Base-by-base conservation (phyloP, 37 sponge, comb jelly and placozoan genomes). In the Oopsacas minuta region DNA sequence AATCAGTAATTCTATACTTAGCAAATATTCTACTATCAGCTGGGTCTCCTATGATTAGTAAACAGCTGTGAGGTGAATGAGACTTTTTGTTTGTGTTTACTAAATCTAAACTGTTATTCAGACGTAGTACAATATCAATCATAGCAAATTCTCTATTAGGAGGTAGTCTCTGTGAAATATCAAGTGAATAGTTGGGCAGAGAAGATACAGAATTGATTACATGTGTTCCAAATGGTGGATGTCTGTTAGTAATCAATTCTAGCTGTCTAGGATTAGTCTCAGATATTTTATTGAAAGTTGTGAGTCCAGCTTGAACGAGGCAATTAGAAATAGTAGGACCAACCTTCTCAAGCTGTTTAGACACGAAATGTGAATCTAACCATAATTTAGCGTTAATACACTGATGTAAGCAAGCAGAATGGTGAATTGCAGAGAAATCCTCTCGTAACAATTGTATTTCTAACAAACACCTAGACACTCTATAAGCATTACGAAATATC, bases 261-360 rank as follows among this genome's bases (percentile, higher is more conserved):
- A 98, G 88, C 84, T 98, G 94, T 52, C 99, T 85, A n/a, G 99
- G 96, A 49, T 91, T 91, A 30, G 92, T 87, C 0, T 82, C 81
- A 0, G 39, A 37, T 0, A 98, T 52, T 53, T 92, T 92, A 15
- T 86, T 37, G 36, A 98, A 92, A 22, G 87, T 84, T 25, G 89
- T 93, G 37, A 95, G 88, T 0, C 99, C 96, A 82, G 99, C 96
- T 91, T 98, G 95, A n/a, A 95, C 99, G 84, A 98, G 89, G 30
- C 91, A 87, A 35, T 90, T 93, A 36, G 94, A 89, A 36, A 93
- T 39, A 0, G 91, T 87, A 42, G 90, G 81, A 52, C 91, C 99
- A 81, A 99, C 90, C 52, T 92, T 92, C 36, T 99, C 95, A 42
- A 99, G 81, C 87, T 99, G 99, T 81, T 91, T 90, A 0, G 94